phyloP scores from a whole-genome alignment of 2,888 invertebrate genomes.

The Cheilosia vulpina region DNA sequence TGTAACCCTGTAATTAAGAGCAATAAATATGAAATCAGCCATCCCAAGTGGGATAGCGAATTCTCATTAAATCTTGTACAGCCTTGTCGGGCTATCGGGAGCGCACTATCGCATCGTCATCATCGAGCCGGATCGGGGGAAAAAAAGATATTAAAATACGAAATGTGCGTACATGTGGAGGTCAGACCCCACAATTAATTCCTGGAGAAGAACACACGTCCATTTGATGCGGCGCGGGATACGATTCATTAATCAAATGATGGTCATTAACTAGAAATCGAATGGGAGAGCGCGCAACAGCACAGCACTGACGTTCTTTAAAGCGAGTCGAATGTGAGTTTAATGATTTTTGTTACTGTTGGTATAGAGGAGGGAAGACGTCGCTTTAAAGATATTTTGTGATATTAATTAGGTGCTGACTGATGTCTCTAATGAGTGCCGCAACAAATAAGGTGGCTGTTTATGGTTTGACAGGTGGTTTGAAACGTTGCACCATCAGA shows the following conservation, averaged over 20 bases:
- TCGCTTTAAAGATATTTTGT: not conserved
- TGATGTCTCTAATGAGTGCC: not conserved
- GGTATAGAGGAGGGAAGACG: not conserved
- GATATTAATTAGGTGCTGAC: constrained; percentile 10
- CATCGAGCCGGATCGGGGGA: constrained; percentile 18
- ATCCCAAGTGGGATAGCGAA: constrained; percentile 7
- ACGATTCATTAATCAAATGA: constrained; percentile 37
- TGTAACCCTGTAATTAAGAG: constrained; percentile 21
- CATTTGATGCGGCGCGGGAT: not conserved
- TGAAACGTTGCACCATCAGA: too few relatives aligned
- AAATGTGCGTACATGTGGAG: not conserved
- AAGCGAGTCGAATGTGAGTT: not conserved
- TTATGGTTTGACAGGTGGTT: not conserved
- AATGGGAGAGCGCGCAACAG: constrained; percentile 5
- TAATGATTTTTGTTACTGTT: not conserved
- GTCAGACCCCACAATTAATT: constrained; percentile 8
- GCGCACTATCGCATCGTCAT: not conserved
- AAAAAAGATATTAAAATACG: constrained; percentile 22
- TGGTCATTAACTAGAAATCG: constrained; percentile 27
- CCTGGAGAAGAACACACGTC: constrained; percentile 1
- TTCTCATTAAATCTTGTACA: constrained; percentile 35
- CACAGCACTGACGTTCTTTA: not conserved
- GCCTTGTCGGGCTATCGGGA: not conserved
- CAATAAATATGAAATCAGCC: constrained; percentile 50
- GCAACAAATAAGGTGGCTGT: not conserved